Evolutionary conservation across 2,113 vertebrate species (phyloP).

Genomic region (Triplophysa tibetana): DNA sequence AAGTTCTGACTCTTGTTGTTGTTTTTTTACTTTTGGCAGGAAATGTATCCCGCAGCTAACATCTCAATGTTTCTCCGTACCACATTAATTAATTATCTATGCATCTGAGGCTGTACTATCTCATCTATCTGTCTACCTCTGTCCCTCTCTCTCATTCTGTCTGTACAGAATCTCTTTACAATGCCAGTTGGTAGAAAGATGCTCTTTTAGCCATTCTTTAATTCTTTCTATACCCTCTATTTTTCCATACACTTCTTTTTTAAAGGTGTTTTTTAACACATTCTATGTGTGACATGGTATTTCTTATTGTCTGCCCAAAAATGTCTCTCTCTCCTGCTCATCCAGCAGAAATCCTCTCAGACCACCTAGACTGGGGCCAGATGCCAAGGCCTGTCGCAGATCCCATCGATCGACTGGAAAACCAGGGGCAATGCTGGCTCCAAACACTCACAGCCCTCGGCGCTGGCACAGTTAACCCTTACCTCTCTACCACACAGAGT

Average conservation of each 20-base stretch:
- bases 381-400: slow-evolving; percentile 45
- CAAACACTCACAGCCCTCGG: not conserved
- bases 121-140: not conserved
- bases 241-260: not conserved
- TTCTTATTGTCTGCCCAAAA: not conserved
- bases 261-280: not conserved
- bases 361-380: slow-evolving; percentile 31
- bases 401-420: slow-evolving; percentile 49
- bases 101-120: not conserved
- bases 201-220: not conserved
- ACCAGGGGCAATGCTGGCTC: slow-evolving; percentile 45
- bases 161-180: slow-evolving; percentile 5
- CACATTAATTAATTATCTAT: slow-evolving; percentile 18
- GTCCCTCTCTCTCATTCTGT: not conserved
- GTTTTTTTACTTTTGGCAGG: no score
- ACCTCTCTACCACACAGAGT: not conserved
- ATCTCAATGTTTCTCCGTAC: not conserved
- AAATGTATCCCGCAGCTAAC: not conserved
- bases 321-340: slow-evolving; percentile 30
- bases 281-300: slow-evolving; percentile 7
- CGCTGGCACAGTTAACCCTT: slow-evolving; percentile 41
- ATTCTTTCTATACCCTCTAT: not conserved
- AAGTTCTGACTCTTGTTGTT: no score
- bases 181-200: slow-evolving; percentile 11
- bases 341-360: slow-evolving; percentile 19